phyloP scores from a whole-genome alignment of 2,797 vertebrate genomes.

The Catostomus latipinnis region DNA sequence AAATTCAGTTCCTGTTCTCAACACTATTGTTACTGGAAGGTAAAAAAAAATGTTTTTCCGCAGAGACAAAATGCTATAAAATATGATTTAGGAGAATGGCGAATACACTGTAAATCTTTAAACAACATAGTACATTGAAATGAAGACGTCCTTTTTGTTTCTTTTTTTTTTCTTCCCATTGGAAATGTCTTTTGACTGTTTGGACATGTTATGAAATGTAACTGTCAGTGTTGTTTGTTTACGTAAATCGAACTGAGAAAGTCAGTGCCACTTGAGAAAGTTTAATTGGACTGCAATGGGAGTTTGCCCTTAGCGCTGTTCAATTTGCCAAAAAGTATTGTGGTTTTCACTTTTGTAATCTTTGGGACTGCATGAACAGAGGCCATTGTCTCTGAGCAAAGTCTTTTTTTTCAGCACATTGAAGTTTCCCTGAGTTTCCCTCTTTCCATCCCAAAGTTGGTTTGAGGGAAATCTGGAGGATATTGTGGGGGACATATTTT shows the following conservation, averaged over 20 bases:
- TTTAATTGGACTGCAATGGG: slow-evolving; percentile 21
- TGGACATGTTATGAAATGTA: slow-evolving; percentile 19
- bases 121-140: background rate
- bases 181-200: slow-evolving; percentile 12
- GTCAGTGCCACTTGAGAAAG: slow-evolving; percentile 44
- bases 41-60: background rate
- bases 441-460: background rate
- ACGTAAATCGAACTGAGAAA: slow-evolving; percentile 15
- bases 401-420: slow-evolving; percentile 34
- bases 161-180: background rate
- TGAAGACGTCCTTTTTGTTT: background rate
- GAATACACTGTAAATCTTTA: background rate
- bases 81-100: background rate
- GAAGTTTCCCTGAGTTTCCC: background rate
- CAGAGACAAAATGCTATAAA: slow-evolving; percentile 2
- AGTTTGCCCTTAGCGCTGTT: slow-evolving; percentile 4
- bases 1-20: slow-evolving; percentile 2
- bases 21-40: slow-evolving; percentile 1
- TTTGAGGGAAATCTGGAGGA: background rate
- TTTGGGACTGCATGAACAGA: slow-evolving; percentile 66
- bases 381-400: slow-evolving; percentile 67
- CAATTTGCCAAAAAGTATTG: slow-evolving; percentile 52
- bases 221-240: slow-evolving; percentile 42
- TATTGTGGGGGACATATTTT: background rate
- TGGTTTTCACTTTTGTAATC: slow-evolving; percentile 63